Evolutionary conservation across 1,140 invertebrate species (phyloP), one percentile per base, ranked within the genome.

Genomic region (Dolichoris vasculosae): DNA sequence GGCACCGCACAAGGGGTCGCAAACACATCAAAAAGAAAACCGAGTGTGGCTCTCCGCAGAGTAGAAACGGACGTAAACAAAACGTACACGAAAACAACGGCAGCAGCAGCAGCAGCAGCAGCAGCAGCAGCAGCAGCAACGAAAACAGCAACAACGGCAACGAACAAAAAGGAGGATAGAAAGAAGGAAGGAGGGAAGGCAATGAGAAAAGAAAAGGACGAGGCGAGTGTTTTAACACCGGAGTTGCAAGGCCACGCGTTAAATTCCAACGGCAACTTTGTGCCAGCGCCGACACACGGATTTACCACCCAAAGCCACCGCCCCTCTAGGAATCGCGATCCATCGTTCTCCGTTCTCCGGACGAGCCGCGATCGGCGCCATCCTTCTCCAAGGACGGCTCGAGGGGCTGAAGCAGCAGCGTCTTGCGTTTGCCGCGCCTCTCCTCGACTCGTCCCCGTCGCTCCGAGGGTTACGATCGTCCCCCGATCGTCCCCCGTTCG

Each of bases 161-260:
- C 4, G 3, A 59, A 59, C 7, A 59, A 59, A 23, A 4, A n/a
- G n/a, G n/a, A n/a, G n/a, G n/a, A n/a, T 26, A 26, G 26, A 2
- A 26, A 26, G 20, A 23, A 13, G 2, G 55, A 26, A 26, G 23
- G 55, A 59, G 9, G 23, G 38, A 40, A 71, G 69, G 26, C 3
- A n/a, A 43, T 13, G 38, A 32, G 38, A 13, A 17, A 73, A 32
- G 38, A 71, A 23, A 30, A 43, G 38, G 23, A 43, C 15, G 38
- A 4, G 1, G 40, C 20, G 11, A 26, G 38, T n/a, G n/a, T 13
- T 43, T 73, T 73, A 73, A 40, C 23, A 73, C 23, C 69, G 40
- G 35, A 73, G 69, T 73, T 38, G 69, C 69, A 73, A 73, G 69
- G 69, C 38, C 38, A 23, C 38, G 69, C 69, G 69, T 73, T 73